Evolutionary conservation across 2,888 invertebrate species (phyloP).

Genomic region (Caenorhabditis sp.): DNA sequence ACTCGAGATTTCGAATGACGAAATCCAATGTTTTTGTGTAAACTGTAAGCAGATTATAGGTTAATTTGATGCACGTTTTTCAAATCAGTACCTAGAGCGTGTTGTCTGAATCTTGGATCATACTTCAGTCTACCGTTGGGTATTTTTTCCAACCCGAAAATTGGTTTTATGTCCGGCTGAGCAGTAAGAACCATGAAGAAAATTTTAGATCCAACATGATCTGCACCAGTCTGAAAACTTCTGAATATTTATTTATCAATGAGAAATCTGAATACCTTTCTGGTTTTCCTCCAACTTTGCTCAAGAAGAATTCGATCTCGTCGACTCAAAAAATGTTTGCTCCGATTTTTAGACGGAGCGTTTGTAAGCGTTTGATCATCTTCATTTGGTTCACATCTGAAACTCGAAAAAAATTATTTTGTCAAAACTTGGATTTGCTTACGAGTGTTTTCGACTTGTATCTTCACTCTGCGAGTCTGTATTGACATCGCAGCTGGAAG

Average conservation of each 20-base stretch:
- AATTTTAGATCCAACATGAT: slow-evolving; percentile 66
- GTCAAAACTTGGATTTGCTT: not conserved
- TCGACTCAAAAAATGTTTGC: slow-evolving; percentile 56
- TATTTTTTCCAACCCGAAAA: slow-evolving; percentile 66
- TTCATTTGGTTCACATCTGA: not conserved
- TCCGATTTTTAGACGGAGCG: not conserved
- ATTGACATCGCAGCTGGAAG: slow-evolving; percentile 35
- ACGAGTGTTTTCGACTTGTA: slow-evolving; percentile 28
- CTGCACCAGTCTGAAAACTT: slow-evolving; percentile 59
- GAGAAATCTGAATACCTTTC: slow-evolving; percentile 55
- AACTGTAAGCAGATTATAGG: slow-evolving; percentile 33
- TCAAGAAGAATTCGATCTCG: slow-evolving; percentile 60
- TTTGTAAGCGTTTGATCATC: not conserved
- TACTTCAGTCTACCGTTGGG: slow-evolving; percentile 65
- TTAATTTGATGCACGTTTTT: not conserved
- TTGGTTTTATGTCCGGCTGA: slow-evolving; percentile 65
- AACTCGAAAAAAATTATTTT: not conserved
- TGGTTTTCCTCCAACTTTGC: slow-evolving; percentile 64
- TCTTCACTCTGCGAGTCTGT: slow-evolving; percentile 11
- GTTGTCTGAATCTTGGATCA: slow-evolving; percentile 59
- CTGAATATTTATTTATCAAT: not conserved
- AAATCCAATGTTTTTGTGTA: slow-evolving; percentile 65
- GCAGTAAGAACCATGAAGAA: slow-evolving; percentile 66
- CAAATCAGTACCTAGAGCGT: slow-evolving; percentile 44
- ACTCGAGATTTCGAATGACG: slow-evolving; percentile 64